Evolutionary conservation across 2,113 vertebrate species (phyloP), one percentile per base, ranked within the genome.

Genomic region (Pholis gunnellus): DNA sequence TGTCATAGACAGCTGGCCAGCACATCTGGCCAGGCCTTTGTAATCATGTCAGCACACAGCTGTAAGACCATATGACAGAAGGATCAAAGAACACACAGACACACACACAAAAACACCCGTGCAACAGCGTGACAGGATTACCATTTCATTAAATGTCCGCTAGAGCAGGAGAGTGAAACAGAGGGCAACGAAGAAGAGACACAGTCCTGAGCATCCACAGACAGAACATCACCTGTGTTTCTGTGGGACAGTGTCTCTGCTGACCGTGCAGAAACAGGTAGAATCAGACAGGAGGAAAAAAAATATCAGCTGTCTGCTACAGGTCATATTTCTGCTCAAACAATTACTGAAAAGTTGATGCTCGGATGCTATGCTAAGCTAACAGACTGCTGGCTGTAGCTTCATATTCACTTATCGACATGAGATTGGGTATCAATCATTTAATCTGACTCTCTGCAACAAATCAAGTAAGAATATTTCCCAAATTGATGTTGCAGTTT

Each of bases 1-100:
- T 86, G 83, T 77, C 77, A 89, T 11, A 66, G 81, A 80, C 92
- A 94, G 86, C 85, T 91, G 88, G 87, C 36, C 71, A 44, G 50
- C 84, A 93, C 91, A 92, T 94, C 93, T 94, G 91, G 83, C 31
- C 57, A 64, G 60, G 84, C 87, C 84, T 92, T 92, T 94, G 90
- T 91, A 84, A 87, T 93, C 87, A 70, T 72, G 69, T 88, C 84
- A 86, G 86, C 8, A 40, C 84, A 90, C 93, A 93, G 92, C 86
- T 93, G 90, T 75, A 80, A 3, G 36, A 82, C 84, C 91, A 91
- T 89, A 92, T 86, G 91, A 90, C 44, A 48, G 63, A 61, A 15
- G 59, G 85, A 90, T 92, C 85, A 91, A 88, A 92, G 87, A 85
- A 66, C 72, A 75, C 67, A 76, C 73, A 57, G 15, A 69, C 74